phyloP scores from a whole-genome alignment of 2,888 invertebrate genomes.

The Andrena hattorfiana region DNA sequence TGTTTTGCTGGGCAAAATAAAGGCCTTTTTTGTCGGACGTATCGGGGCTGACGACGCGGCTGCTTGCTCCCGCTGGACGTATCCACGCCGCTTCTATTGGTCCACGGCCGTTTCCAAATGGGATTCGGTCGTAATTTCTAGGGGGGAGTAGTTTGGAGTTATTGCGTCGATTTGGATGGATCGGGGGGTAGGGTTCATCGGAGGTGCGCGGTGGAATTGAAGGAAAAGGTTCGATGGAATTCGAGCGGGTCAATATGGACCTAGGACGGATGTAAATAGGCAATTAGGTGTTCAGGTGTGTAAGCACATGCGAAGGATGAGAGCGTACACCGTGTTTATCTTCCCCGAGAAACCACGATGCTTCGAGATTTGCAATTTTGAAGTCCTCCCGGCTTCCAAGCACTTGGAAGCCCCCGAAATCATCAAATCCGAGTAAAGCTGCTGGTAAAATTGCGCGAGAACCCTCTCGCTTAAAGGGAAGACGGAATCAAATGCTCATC shows the following conservation, averaged over 20 bases:
- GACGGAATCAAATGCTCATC: neutral
- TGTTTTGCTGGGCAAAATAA: constrained; percentile 16
- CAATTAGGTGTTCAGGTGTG: no score
- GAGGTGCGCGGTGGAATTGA: no score
- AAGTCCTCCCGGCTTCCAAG: neutral
- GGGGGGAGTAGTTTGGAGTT: neutral
- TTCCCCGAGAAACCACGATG: no score
- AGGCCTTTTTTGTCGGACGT: neutral
- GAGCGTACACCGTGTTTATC: no score
- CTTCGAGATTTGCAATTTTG: neutral
- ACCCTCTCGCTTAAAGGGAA: neutral
- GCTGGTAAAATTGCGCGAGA: neutral
- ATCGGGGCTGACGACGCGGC: neutral
- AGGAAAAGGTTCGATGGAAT: no score
- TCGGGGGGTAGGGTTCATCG: neutral
- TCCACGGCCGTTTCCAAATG: no score
- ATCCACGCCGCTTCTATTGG: neutral
- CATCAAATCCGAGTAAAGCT: neutral
- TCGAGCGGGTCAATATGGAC: no score
- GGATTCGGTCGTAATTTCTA: constrained; percentile 4
- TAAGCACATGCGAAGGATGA: no score
- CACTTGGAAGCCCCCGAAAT: neutral
- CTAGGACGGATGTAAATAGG: no score
- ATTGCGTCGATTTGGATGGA: neutral
- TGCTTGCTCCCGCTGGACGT: neutral